Evolutionary conservation across 2,797 vertebrate species (phyloP).

Genomic region (Mus minutoides): DNA sequence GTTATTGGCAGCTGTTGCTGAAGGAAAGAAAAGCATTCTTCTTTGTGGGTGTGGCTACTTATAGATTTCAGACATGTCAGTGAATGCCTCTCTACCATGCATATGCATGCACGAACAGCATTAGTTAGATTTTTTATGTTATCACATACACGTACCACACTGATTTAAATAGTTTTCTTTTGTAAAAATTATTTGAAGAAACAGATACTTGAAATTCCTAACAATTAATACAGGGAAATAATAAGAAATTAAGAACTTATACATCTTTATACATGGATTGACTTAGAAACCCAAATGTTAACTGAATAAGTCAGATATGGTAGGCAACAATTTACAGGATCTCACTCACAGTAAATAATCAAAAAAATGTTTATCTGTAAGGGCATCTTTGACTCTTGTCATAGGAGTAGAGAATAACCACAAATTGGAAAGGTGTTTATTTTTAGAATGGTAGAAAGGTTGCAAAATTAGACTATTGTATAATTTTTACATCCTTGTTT

Average conservation of each 20-base stretch:
- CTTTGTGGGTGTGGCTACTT: background rate
- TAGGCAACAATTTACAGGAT: background rate
- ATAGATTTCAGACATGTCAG: background rate
- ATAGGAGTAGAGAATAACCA: background rate
- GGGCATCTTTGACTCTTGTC: background rate
- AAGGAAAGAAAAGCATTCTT: background rate
- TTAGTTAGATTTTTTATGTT: background rate
- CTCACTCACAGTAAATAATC: background rate
- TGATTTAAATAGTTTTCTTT: background rate
- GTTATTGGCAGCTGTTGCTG: background rate
- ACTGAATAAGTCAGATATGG: background rate
- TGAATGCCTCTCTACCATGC: background rate
- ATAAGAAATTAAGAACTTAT: background rate
- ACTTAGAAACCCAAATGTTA: background rate
- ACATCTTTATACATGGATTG: no score
- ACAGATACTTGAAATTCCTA: background rate
- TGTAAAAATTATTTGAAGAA: background rate
- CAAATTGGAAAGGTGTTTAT: background rate
- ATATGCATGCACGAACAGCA: no score
- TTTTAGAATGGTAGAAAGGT: background rate
- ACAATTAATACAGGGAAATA: background rate
- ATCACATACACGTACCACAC: background rate
- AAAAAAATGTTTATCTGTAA: background rate
- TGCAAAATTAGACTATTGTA: background rate
- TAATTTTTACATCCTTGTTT: background rate